Conservation (phyloP, 1,140 invertebrate genomes). For the Caenorhabditis inopinata region DNA sequence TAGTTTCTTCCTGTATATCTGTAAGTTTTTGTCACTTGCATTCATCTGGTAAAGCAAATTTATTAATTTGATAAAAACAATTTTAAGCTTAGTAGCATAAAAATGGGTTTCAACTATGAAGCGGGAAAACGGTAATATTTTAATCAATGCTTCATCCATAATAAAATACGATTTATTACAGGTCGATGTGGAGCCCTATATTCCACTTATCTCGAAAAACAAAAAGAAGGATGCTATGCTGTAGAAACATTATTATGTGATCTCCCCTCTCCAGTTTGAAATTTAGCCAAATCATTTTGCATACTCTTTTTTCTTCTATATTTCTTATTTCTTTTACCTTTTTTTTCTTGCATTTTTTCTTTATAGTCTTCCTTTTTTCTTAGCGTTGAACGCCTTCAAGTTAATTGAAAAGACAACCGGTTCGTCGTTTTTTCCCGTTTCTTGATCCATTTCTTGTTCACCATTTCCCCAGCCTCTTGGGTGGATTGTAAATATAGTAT, state of each 20-base stretch:
- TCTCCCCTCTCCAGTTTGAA: background rate
- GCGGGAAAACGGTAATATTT: too few relatives aligned
- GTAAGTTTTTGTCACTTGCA: too few relatives aligned
- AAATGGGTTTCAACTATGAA: too few relatives aligned
- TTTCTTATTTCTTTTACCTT: background rate
- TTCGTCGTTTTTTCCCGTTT: conserved; percentile 2
- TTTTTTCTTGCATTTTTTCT: background rate
- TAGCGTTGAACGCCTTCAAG: background rate
- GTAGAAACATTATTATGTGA: background rate
- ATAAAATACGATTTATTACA: too few relatives aligned
- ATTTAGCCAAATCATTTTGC: conserved; percentile 21
- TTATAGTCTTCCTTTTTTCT: background rate
- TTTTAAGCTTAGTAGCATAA: too few relatives aligned
- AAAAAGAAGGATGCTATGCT: conserved; percentile 22
- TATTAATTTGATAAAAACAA: too few relatives aligned
- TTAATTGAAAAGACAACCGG: background rate
- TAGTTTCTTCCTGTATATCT: too few relatives aligned
- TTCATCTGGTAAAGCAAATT: too few relatives aligned
- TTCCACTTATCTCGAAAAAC: conserved; percentile 41
- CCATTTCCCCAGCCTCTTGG: background rate
- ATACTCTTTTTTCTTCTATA: background rate
- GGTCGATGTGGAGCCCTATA: conserved; percentile 54
- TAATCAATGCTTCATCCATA: too few relatives aligned
- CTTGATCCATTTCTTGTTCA: background rate
- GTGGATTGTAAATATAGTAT: conserved; percentile 15